Percentiles rank a stretch among this genome's conserved stretches.
Evolutionary conservation across 2,113 vertebrate species (phyloP).

Genomic region (Tonatia bakeri): DNA sequence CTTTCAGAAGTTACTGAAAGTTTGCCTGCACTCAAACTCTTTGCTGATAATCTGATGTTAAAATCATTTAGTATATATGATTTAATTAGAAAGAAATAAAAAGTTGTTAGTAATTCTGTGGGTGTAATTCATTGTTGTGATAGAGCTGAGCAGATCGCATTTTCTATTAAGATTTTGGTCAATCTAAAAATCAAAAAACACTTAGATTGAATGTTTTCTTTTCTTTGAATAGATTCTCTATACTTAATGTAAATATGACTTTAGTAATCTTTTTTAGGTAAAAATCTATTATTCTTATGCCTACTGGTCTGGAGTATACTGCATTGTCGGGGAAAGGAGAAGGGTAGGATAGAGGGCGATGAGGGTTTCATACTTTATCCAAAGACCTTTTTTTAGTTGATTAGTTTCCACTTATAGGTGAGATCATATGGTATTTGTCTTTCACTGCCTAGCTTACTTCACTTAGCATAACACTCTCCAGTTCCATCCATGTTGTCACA

Average conservation of each 20-base stretch:
- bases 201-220: neutral
- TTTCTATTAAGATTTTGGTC: neutral
- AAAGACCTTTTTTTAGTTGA: neutral
- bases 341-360: neutral
- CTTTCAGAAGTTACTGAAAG: neutral
- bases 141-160: neutral
- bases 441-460: too few relatives aligned
- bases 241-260: neutral
- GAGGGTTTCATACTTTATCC: neutral
- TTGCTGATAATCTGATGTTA: neutral
- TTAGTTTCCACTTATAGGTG: too few relatives aligned
- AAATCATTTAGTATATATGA: neutral
- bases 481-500: too few relatives aligned
- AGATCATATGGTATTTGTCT: too few relatives aligned
- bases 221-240: neutral
- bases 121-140: neutral
- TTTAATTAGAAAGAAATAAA: neutral
- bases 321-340: neutral
- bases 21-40: neutral
- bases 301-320: neutral
- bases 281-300: neutral
- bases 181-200: neutral
- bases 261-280: neutral
- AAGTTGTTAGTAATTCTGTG: neutral
- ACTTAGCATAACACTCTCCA: too few relatives aligned